phyloP scores from a whole-genome alignment of 2,888 invertebrate genomes.

The Bellardia bayeri region DNA sequence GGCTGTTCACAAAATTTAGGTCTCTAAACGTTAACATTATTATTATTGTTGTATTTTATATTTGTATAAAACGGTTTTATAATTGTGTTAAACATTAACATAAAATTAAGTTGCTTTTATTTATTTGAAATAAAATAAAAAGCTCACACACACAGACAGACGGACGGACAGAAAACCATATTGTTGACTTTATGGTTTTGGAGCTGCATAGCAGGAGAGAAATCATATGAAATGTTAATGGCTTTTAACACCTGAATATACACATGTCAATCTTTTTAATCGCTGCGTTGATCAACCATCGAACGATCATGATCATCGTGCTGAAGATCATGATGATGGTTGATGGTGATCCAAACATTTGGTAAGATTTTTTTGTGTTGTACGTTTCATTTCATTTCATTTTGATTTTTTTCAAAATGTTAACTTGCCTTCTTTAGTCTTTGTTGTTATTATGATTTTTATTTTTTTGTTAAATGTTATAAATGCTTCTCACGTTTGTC shows the following conservation, averaged over 20 bases:
- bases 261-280: slow-evolving; percentile 65
- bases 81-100: slow-evolving; percentile 53
- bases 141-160: not conserved
- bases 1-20: slow-evolving; percentile 25
- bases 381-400: slow-evolving; percentile 26
- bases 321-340: slow-evolving; percentile 40
- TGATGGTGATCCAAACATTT: slow-evolving; percentile 38
- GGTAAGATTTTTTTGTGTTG: slow-evolving; percentile 12
- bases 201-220: slow-evolving; percentile 38
- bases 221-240: slow-evolving; percentile 65
- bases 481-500: slow-evolving; percentile 70
- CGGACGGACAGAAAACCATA: too few relatives aligned
- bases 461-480: slow-evolving; percentile 22
- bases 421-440: slow-evolving; percentile 46
- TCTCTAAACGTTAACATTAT: slow-evolving; percentile 11
- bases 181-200: slow-evolving; percentile 12
- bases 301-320: slow-evolving; percentile 52
- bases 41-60: slow-evolving; percentile 17
- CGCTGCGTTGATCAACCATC: slow-evolving; percentile 43
- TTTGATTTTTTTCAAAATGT: slow-evolving; percentile 4
- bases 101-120: slow-evolving; percentile 54
- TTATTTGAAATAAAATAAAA: slow-evolving; percentile 19
- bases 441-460: not conserved
- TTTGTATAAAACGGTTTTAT: slow-evolving; percentile 45
- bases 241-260: slow-evolving; percentile 69